Conservation (phyloP, 2,888 invertebrate genomes). For the Cerastis rubricosa region DNA sequence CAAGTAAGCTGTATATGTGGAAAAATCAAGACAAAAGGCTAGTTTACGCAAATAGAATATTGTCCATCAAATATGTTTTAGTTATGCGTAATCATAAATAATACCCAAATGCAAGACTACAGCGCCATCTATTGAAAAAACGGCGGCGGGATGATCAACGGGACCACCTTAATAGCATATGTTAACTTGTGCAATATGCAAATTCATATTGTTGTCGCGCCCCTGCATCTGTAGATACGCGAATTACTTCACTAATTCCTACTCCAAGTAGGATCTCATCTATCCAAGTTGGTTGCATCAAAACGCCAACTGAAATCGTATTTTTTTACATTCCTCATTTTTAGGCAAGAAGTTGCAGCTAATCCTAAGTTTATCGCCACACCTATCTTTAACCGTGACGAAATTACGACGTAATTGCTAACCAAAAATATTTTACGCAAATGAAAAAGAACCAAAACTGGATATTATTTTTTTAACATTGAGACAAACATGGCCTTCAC, state of each 20-base stretch:
- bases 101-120: too few relatives aligned
- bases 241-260: background rate
- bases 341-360: background rate
- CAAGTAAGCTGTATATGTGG: too few relatives aligned
- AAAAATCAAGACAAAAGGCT: too few relatives aligned
- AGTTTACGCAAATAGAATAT: too few relatives aligned
- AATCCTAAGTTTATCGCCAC: background rate
- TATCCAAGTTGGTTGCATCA: background rate
- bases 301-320: background rate
- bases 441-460: background rate
- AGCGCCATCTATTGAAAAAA: too few relatives aligned
- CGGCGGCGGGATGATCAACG: too few relatives aligned
- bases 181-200: background rate
- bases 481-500: background rate
- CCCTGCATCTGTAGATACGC: background rate
- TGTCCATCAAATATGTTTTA: too few relatives aligned
- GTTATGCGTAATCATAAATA: too few relatives aligned
- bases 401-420: too few relatives aligned
- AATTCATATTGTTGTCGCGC: background rate
- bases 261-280: too few relatives aligned
- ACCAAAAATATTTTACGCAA: background rate
- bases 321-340: background rate
- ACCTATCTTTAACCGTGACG: background rate
- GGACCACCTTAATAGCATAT: background rate
- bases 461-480: background rate